Evolutionary conservation across 2,113 vertebrate genomes (phyloP).

Genomic region (Uria lomvia): DNA sequence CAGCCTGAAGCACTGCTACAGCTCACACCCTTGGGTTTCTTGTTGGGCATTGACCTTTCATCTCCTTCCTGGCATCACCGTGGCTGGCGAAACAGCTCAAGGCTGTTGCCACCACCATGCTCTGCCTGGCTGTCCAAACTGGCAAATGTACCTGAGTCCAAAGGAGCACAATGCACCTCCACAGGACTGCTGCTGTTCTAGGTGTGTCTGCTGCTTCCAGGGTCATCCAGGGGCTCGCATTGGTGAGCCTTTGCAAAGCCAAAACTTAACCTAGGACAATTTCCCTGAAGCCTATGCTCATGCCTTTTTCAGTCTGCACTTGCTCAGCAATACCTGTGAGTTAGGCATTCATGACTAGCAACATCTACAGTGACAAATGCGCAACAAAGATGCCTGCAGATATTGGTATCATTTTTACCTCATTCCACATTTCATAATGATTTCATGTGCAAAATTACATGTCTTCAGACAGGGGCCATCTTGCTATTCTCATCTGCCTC

Average conservation of each 20-base stretch:
- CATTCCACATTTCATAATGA: not conserved
- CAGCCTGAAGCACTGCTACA: not conserved
- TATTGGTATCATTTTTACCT: not conserved
- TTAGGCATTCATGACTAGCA: not conserved
- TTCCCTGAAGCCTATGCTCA: not conserved
- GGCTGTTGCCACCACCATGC: rapidly evolving
- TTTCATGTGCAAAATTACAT: not conserved
- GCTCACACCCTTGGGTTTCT: not conserved
- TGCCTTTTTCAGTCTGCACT: not conserved
- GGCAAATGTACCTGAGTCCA: not conserved
- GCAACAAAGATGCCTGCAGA: not conserved
- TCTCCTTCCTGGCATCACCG: not conserved
- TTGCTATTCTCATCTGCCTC: not conserved
- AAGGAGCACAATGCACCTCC: not conserved
- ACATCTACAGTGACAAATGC: not conserved
- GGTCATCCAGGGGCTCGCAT: not conserved
- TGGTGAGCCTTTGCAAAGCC: not conserved
- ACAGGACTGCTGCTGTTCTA: not conserved
- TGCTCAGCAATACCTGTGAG: not conserved
- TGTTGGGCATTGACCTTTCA: rapidly evolving
- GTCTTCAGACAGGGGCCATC: not conserved
- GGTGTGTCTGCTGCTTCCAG: not conserved
- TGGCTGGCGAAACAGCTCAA: not conserved
- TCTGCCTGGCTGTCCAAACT: not conserved
- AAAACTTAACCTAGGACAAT: not conserved